Evolutionary conservation across 2,888 invertebrate species (phyloP).

Genomic region (Synanthedon tipuliformis): DNA sequence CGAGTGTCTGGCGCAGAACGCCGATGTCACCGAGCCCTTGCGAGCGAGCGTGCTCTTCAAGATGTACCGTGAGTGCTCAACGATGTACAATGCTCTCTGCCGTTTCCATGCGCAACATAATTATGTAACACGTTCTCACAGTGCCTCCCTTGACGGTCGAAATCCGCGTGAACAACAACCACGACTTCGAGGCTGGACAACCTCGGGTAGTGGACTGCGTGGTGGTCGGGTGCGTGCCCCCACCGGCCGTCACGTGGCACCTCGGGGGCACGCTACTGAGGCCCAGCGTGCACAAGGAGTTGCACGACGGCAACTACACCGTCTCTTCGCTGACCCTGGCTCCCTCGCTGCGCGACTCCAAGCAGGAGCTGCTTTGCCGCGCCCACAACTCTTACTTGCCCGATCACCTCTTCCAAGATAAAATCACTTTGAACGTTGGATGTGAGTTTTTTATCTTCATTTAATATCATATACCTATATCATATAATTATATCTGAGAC

Average conservation of each 20-base stretch:
- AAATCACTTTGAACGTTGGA: conserved; percentile 42
- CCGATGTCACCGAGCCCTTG: conserved; percentile 44
- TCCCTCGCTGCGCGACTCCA: conserved; percentile 33
- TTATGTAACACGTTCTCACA: conserved; percentile 14
- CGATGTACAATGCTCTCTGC: not conserved
- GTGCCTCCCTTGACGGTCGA: conserved; percentile 48
- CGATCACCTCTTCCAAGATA: conserved; percentile 26
- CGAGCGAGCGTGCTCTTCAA: conserved; percentile 32
- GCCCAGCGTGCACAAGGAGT: conserved; percentile 51
- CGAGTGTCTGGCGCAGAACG: conserved; percentile 43
- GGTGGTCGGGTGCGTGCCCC: conserved; percentile 47
- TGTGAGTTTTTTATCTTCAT: conserved; percentile 27
- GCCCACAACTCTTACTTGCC: conserved; percentile 36
- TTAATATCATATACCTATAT: not conserved
- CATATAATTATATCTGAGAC: no score
- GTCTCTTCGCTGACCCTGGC: conserved; percentile 48
- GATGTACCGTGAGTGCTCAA: conserved; percentile 41
- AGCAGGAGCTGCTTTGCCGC: conserved; percentile 34
- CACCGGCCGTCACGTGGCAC: conserved; percentile 46
- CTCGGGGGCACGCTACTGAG: conserved; percentile 33
- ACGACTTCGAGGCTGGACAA: conserved; percentile 46
- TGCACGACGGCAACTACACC: conserved; percentile 53
- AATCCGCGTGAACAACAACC: conserved; percentile 45
- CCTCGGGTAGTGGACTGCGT: conserved; percentile 56
- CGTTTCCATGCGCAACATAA: no score